These are phyloP conservation scores for Lacerta bilineata DNA, from an alignment of 2,797 vertebrate species.

Conservation along the genomic window DNA sequence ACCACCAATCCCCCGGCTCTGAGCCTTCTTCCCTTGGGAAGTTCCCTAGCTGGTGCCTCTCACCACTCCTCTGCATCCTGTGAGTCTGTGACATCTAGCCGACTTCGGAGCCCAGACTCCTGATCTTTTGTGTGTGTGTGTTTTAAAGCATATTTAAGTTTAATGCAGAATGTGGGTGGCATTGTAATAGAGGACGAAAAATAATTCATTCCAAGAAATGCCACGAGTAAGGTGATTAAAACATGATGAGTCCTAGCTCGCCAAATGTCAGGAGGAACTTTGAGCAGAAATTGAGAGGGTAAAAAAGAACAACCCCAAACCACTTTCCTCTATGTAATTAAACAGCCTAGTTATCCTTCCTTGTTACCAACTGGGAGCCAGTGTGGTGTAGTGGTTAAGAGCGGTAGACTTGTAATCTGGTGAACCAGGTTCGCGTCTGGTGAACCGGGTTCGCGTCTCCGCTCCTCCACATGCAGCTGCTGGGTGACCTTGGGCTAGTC, in stretches of 20 bases:
- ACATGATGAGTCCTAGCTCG: neutral
- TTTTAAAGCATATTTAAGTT: neutral
- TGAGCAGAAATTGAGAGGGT: neutral
- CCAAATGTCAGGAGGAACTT: conserved; percentile 18
- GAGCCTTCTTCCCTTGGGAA: no score
- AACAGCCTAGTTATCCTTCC: neutral
- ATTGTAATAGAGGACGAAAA: neutral
- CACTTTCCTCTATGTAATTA: neutral
- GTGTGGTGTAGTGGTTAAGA: no score
- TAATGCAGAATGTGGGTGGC: neutral
- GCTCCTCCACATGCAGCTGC: no score
- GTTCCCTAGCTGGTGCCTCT: no score
- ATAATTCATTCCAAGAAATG: conserved; percentile 17
- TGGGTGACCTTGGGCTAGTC: no score
- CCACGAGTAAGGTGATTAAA: conserved; percentile 13
- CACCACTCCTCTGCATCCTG: no score
- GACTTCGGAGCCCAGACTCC: neutral
- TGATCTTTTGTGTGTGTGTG: no score
- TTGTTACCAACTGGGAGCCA: neutral
- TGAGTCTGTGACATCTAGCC: neutral
- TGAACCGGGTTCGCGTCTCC: no score
- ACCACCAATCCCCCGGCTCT: no score
- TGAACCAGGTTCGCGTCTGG: no score
- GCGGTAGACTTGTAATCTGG: no score
- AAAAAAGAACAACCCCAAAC: no score